phyloP scores from a whole-genome alignment of 2,113 vertebrate genomes.

The Parus major region DNA sequence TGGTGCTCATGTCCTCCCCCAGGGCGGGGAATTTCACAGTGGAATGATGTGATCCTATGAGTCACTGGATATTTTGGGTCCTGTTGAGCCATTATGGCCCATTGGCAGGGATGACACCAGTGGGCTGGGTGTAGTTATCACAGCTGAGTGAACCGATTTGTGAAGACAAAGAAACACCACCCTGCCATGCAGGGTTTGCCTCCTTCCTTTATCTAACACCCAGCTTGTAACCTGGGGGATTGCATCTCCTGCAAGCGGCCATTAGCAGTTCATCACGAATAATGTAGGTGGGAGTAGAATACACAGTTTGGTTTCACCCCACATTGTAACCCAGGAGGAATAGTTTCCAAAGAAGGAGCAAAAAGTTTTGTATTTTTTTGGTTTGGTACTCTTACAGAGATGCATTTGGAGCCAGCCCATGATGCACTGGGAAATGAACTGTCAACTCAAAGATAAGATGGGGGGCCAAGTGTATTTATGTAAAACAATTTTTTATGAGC shows the following conservation, averaged over 20 bases:
- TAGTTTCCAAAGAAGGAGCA: neutral
- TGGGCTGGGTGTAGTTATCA: neutral
- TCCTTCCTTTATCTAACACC: neutral
- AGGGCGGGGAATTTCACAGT: neutral
- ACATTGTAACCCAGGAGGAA: neutral
- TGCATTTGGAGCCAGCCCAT: neutral
- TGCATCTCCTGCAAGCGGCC: neutral
- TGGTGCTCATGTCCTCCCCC: neutral
- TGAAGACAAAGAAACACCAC: neutral
- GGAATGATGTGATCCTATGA: neutral
- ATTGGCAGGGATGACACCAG: neutral
- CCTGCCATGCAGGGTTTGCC: neutral
- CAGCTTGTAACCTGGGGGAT: neutral
- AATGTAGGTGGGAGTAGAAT: neutral
- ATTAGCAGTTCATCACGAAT: neutral
- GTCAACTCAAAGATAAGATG: neutral
- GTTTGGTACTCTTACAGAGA: neutral
- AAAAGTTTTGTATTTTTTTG: too few relatives aligned
- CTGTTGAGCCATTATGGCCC: neutral
- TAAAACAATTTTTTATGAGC: neutral
- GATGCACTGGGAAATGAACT: neutral
- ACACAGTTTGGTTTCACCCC: neutral
- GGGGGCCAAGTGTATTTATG: neutral
- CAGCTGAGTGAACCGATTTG: neutral
- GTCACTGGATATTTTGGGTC: neutral